A percentile compares a stretch with the other conserved stretches of the same genome.
Evolutionary conservation across 2,113 vertebrate genomes (phyloP).

Genomic region (Siphamia tubifer): DNA sequence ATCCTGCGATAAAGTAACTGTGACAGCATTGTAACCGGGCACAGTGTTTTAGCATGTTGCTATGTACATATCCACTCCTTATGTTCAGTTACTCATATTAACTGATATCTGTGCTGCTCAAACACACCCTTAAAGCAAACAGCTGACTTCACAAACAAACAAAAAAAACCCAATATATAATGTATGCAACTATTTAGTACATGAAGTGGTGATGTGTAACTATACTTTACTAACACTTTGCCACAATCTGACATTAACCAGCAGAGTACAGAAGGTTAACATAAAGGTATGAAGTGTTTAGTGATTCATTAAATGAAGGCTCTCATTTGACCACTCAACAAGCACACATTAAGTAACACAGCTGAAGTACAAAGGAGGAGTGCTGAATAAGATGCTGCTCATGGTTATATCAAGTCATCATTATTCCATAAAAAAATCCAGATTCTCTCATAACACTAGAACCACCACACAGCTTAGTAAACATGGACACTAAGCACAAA

Average conservation of each 20-base stretch:
- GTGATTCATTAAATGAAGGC: neutral
- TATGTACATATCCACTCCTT: slow-evolving; percentile 14
- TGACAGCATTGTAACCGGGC: slow-evolving; percentile 13
- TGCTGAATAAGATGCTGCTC: neutral
- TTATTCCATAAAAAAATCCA: neutral
- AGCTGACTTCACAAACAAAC: neutral
- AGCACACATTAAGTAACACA: neutral
- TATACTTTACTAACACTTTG: too few relatives aligned
- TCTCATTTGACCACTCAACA: neutral
- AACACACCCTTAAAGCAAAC: slow-evolving; percentile 3
- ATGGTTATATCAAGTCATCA: neutral
- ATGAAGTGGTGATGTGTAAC: too few relatives aligned
- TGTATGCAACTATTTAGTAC: too few relatives aligned
- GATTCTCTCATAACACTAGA: neutral
- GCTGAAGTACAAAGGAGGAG: neutral
- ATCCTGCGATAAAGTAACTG: neutral
- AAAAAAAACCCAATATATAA: neutral
- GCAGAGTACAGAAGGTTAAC: neutral
- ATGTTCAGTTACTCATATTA: neutral
- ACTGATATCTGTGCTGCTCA: slow-evolving; percentile 5
- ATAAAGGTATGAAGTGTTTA: neutral
- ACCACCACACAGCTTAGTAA: neutral
- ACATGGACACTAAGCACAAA: neutral
- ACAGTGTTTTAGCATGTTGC: slow-evolving; percentile 1
- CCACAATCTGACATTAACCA: too few relatives aligned